A percentile compares a stretch with the other conserved stretches of the same genome.
phyloP scores from a whole-genome alignment of 2,888 invertebrate species.

The Drosophila ustulata region DNA sequence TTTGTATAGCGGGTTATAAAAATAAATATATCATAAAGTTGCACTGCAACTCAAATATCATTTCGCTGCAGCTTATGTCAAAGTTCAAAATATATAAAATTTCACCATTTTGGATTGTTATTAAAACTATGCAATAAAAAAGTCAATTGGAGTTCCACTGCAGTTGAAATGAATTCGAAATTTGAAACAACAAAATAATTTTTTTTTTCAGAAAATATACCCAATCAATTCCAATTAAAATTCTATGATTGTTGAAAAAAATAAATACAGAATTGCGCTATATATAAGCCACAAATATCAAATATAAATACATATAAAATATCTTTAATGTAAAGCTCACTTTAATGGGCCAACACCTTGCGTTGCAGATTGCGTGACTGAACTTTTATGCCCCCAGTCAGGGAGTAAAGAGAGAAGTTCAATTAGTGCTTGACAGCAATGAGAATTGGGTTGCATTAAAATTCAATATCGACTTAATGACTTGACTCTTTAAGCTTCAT shows the following conservation, averaged over 20 bases:
- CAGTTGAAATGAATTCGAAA: background rate
- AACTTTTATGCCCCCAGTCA: background rate
- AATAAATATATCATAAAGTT: conserved; percentile 4
- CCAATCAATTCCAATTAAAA: background rate
- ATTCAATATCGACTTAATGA: conserved; percentile 48
- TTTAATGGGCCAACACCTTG: background rate
- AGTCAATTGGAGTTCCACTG: background rate
- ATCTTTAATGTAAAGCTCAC: background rate
- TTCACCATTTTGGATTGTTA: background rate
- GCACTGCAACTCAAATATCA: background rate
- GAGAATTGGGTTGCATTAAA: conserved; percentile 40
- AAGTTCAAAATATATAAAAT: background rate
- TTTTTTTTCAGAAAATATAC: background rate
- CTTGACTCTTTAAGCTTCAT: conserved; percentile 36
- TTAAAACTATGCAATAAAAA: background rate
- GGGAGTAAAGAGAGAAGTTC: conserved; percentile 3
- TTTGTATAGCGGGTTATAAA: background rate
- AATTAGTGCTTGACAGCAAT: conserved; percentile 22
- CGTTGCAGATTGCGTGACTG: background rate
- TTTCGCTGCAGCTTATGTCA: background rate
- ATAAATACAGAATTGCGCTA: background rate
- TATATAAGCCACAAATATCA: background rate
- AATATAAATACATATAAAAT: background rate
- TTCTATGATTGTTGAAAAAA: background rate
- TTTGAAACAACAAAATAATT: background rate